These are phyloP conservation scores for Acleris literana DNA, from an alignment of 2,888 invertebrate species.

Conservation along the genomic window DNA sequence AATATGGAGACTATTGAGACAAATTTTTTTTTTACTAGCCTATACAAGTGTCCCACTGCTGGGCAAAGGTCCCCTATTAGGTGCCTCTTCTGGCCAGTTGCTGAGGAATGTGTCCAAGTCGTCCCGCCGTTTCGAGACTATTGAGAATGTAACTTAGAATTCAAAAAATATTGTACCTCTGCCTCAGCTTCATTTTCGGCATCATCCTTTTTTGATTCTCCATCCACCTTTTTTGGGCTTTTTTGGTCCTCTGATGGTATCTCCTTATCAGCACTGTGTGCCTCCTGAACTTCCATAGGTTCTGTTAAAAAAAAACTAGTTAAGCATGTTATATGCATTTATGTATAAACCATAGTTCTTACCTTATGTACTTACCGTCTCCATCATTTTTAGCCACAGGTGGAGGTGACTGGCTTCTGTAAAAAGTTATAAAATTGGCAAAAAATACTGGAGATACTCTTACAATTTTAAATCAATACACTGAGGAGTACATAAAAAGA, in stretches of 20 bases:
- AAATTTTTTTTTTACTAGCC: too few relatives aligned
- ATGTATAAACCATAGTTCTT: not conserved
- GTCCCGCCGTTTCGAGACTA: too few relatives aligned
- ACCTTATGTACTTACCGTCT: constrained; percentile 25
- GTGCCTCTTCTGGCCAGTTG: too few relatives aligned
- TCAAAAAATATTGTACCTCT: constrained; percentile 11
- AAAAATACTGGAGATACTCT: too few relatives aligned
- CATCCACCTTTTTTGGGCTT: constrained; percentile 39
- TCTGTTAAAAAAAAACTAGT: constrained; percentile 39
- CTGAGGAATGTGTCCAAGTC: too few relatives aligned
- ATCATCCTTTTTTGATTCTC: constrained; percentile 39
- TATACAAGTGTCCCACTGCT: too few relatives aligned
- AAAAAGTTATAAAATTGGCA: not conserved
- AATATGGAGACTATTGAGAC: too few relatives aligned
- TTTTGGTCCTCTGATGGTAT: constrained; percentile 8
- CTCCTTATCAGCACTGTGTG: constrained; percentile 34
- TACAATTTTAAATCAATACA: too few relatives aligned
- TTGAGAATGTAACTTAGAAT: too few relatives aligned
- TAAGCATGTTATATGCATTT: not conserved
- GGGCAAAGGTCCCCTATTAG: too few relatives aligned
- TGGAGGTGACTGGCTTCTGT: constrained; percentile 50
- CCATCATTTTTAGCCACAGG: constrained; percentile 45
- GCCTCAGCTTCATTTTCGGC: constrained; percentile 16
- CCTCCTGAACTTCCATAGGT: constrained; percentile 46
- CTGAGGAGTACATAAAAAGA: too few relatives aligned